These are phyloP conservation scores for Zosterops japonicus DNA, from an alignment of 2,113 vertebrate genomes.

Conservation along the genomic window DNA sequence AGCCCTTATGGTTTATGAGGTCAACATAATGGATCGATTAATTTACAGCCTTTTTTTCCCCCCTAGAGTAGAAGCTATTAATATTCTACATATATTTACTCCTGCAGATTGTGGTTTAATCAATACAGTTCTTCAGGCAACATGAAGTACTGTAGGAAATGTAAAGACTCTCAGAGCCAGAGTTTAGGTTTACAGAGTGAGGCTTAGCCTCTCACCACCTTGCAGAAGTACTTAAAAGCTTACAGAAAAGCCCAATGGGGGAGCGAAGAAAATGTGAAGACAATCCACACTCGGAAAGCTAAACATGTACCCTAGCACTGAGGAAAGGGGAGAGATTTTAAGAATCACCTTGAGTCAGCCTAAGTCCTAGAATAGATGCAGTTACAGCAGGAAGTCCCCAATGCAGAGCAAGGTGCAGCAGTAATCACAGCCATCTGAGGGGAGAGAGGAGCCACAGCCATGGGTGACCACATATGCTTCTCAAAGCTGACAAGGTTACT, in stretches of 20 bases:
- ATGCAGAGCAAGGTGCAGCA: neutral
- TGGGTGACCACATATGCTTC: rapidly evolving
- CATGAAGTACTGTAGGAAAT: slow-evolving; percentile 34
- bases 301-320: neutral
- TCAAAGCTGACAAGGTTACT: neutral
- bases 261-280: neutral
- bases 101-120: slow-evolving; percentile 66
- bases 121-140: slow-evolving; percentile 65
- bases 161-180: slow-evolving; percentile 23
- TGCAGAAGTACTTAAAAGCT: slow-evolving; percentile 33
- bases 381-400: neutral
- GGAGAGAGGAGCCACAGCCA: neutral
- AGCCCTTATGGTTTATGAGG: slow-evolving; percentile 37
- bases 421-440: rapidly evolving
- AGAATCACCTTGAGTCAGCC: neutral
- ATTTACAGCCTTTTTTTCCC: slow-evolving; percentile 60
- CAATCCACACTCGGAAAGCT: neutral
- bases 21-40: slow-evolving; percentile 58
- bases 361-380: neutral
- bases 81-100: slow-evolving; percentile 72
- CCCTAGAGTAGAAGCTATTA: slow-evolving; percentile 32
- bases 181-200: neutral
- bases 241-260: slow-evolving; percentile 29
- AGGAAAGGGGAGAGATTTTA: neutral
- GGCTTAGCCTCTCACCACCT: slow-evolving; percentile 36